Base-by-base conservation (phyloP, 2,888 invertebrate genomes). In the Thecocarcelia acutangulata region DNA sequence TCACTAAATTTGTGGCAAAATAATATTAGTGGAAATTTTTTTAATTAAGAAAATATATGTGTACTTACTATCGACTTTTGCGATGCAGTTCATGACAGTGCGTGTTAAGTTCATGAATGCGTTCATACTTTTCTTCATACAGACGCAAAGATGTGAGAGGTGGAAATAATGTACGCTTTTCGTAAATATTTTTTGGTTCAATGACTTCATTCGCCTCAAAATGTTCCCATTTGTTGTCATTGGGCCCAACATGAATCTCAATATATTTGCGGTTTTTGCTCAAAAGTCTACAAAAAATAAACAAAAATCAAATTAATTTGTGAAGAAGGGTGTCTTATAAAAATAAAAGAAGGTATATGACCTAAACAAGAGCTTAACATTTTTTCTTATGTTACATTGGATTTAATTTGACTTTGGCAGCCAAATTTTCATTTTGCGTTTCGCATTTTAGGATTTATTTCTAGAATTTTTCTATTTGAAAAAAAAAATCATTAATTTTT, bases 131-230 rank as follows among this genome's bases (percentile, higher is more conserved):
- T 21, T 89, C 86, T 44, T 88, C 86, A 33, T 90, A 88, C 5
- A 94, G 87, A 54, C 91, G 90, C 15, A 93, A 88, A 1, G 92
- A 92, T 83, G 89, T 88, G 85, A 93, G 93, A 83, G 93, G 87
- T 0, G 92, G 91, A 88, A 92, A 93, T 72, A 85, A 89, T 86
- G 81, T 87, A 85, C 84, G 91, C 87, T 78, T 87, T 63, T 84
- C 92, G 83, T 84, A 92, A 83, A 83, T 90, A 74, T 74, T 87
- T 72, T 84, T 87, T 83, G 73, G 88, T 83, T 83, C 89, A 85
- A 80, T 87, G 33, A 87, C 87, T 86, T 91, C 92, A 88, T 85
- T 73, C 48, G 86, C 87, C 3, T 86, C 84, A 37, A 89, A 79
- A 13, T 82, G 85, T 6, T 90, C 84, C 89, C 92, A 92, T 8